These are phyloP conservation scores for Ichneumoninae sp. DNA, from an alignment of 2,888 invertebrate species.

Conservation along the genomic window DNA sequence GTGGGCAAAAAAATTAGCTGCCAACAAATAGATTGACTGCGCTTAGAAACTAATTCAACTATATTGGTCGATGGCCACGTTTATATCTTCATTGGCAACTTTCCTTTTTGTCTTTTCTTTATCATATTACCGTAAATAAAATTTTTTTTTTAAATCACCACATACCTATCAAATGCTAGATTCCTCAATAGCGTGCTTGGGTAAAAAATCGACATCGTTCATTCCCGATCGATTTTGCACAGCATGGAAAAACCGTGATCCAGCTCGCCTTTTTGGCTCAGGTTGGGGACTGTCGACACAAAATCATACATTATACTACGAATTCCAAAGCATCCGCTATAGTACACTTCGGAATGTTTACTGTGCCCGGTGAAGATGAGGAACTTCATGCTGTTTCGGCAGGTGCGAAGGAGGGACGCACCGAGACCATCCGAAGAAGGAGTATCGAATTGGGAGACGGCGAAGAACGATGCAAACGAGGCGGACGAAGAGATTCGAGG, in stretches of 20 bases:
- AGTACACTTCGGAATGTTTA: background rate
- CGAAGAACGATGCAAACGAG: slow-evolving; percentile 36
- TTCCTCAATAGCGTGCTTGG: slow-evolving; percentile 3
- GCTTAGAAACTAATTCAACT: too few species aligned
- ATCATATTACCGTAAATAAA: background rate
- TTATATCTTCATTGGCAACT: background rate
- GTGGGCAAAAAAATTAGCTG: background rate
- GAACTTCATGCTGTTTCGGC: slow-evolving; percentile 2
- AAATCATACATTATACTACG: background rate
- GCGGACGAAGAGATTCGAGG: slow-evolving; percentile 47
- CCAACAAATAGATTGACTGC: too few species aligned
- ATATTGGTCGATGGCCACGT: too few species aligned
- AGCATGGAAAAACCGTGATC: background rate
- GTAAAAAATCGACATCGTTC: slow-evolving; percentile 29
- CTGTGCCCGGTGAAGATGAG: slow-evolving; percentile 1
- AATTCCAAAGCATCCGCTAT: background rate
- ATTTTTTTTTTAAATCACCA: too few species aligned
- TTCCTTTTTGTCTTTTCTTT: background rate
- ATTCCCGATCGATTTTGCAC: slow-evolving; percentile 16
- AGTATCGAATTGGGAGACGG: slow-evolving; percentile 35
- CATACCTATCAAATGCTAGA: slow-evolving; percentile 3
- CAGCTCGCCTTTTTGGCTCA: background rate
- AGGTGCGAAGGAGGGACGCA: slow-evolving; percentile 15
- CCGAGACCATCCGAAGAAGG: background rate
- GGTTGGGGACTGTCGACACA: background rate